A percentile compares a stretch with the other conserved stretches of the same genome.
These are phyloP conservation scores for Monomorium pharaonis DNA, from an alignment of 1,140 invertebrate genomes.

Conservation along the genomic window DNA sequence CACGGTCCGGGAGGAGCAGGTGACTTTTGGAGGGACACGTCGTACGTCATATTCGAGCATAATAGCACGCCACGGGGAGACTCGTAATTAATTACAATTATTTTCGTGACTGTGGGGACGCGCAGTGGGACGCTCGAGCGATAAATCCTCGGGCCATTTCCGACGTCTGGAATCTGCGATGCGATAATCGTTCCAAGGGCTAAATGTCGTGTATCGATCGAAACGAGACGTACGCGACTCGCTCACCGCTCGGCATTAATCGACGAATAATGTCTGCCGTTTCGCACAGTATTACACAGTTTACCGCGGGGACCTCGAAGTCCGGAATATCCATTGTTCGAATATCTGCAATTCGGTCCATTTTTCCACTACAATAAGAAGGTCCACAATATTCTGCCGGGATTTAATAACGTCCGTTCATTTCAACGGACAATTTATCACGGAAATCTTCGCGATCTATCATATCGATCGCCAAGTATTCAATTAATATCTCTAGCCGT, in stretches of 20 bases:
- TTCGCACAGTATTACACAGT: not conserved
- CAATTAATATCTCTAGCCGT: constrained; percentile 35
- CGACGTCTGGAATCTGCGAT: constrained; percentile 52
- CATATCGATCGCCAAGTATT: constrained; percentile 34
- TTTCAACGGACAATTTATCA: constrained; percentile 36
- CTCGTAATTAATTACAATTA: constrained; percentile 56
- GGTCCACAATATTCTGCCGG: not conserved
- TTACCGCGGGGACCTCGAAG: not conserved
- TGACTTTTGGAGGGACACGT: constrained; percentile 1
- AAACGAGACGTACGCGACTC: not conserved
- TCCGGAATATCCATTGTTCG: not conserved
- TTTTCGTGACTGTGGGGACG: constrained; percentile 39
- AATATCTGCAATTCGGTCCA: not conserved
- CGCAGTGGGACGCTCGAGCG: constrained; percentile 18
- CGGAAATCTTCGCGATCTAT: constrained; percentile 46
- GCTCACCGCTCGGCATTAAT: not conserved
- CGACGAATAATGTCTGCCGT: not conserved
- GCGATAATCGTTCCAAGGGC: constrained; percentile 46
- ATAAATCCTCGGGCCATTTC: constrained; percentile 53
- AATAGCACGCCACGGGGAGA: constrained; percentile 29
- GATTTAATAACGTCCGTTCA: constrained; percentile 43
- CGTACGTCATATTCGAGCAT: constrained; percentile 37
- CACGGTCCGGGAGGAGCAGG: not conserved
- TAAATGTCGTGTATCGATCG: constrained; percentile 50
- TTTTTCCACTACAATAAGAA: not conserved